phyloP scores from a whole-genome alignment of 2,888 invertebrate species.

The Pteria penguin region DNA sequence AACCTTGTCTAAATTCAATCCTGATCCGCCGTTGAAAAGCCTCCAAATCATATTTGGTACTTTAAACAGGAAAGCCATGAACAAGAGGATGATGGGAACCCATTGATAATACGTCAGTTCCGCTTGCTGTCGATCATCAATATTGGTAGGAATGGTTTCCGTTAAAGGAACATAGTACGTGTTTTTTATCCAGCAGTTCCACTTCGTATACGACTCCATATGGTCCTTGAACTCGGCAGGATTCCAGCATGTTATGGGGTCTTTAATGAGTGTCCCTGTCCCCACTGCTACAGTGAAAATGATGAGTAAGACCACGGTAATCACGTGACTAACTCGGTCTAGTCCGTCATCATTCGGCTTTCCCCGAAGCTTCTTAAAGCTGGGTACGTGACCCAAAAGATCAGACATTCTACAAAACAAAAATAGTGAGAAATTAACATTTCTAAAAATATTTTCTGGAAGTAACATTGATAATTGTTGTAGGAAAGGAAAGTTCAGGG shows the following conservation, averaged over 20 bases:
- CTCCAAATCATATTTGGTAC: constrained; percentile 70
- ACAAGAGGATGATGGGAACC: constrained; percentile 72
- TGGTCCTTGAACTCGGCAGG: constrained; percentile 63
- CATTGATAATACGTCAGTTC: constrained; percentile 74
- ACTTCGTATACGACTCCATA: constrained; percentile 61
- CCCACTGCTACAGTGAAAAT: constrained; percentile 74
- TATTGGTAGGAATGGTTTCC: constrained; percentile 62
- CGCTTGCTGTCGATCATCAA: constrained; percentile 54
- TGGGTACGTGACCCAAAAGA: constrained; percentile 66
- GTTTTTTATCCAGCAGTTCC: constrained; percentile 72
- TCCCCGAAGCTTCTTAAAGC: constrained; percentile 70
- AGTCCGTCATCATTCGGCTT: constrained; percentile 74
- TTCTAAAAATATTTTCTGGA: no score
- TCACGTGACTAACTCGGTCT: constrained; percentile 73
- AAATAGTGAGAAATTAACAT: not conserved
- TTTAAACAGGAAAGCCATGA: constrained; percentile 72
- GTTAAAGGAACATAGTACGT: constrained; percentile 72
- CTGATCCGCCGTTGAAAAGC: constrained; percentile 60
- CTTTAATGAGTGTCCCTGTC: constrained; percentile 64
- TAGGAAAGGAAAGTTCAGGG: no score
- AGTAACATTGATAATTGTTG: no score
- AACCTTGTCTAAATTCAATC: constrained; percentile 70
- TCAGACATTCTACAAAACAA: constrained; percentile 54
- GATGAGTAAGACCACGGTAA: constrained; percentile 70
- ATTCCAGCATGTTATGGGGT: constrained; percentile 67